Evolutionary conservation across 1,140 invertebrate genomes (phyloP).

Genomic region (Ganaspis sp.): DNA sequence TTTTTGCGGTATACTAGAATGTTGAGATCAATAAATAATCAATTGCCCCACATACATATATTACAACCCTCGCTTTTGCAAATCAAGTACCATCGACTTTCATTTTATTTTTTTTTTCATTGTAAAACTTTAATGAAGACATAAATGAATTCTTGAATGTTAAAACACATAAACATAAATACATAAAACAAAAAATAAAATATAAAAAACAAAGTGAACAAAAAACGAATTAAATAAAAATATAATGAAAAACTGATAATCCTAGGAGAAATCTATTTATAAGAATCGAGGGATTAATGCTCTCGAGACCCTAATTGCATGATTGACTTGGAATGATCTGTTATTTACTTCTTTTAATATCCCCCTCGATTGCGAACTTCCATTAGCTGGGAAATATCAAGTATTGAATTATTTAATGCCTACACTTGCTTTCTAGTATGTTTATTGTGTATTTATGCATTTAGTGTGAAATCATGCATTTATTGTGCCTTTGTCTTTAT

Average conservation of each 20-base stretch:
- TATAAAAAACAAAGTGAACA: too few species aligned
- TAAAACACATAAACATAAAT: not conserved
- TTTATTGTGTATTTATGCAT: constrained; percentile 1
- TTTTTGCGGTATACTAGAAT: not conserved
- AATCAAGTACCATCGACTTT: constrained; percentile 17
- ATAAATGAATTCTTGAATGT: not conserved
- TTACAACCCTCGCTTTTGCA: constrained; percentile 9
- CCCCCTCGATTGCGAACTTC: constrained; percentile 2
- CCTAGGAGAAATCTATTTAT: not conserved
- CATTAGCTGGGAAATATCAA: constrained; percentile 4
- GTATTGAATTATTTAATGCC: not conserved
- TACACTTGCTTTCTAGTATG: not conserved
- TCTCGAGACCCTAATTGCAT: not conserved
- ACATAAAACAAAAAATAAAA: not conserved
- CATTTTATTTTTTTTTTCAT: not conserved
- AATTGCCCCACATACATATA: constrained; percentile 12
- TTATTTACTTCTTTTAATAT: constrained; percentile 13
- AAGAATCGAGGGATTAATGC: not conserved
- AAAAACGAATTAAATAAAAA: too few species aligned
- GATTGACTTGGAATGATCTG: constrained; percentile 9
- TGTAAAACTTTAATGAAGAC: not conserved
- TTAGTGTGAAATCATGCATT: not conserved
- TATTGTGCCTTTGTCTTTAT: not conserved
- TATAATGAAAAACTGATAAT: constrained; percentile 6
- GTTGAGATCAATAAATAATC: constrained; percentile 10